Evolutionary conservation across 2,797 vertebrate species (phyloP).

Genomic region (Chromobotia macracanthus): DNA sequence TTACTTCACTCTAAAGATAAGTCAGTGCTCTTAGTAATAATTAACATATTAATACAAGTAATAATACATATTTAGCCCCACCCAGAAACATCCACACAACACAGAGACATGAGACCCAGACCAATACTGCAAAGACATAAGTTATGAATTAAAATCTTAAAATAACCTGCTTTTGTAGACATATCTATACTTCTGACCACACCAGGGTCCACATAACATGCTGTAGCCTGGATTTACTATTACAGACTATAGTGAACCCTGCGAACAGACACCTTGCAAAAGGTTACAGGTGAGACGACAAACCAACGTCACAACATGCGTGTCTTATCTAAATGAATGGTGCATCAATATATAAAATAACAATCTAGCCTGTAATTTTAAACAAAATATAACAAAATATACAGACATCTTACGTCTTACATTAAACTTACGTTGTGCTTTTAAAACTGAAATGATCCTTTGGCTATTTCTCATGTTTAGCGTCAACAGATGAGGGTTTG

Average conservation of each 20-base stretch:
- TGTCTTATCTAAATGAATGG: background rate
- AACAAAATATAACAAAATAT: too few relatives aligned
- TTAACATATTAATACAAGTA: too few relatives aligned
- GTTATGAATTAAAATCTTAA: background rate
- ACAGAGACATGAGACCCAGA: background rate
- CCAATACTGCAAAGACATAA: background rate
- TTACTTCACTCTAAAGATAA: background rate
- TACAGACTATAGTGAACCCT: background rate
- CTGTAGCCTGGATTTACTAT: background rate
- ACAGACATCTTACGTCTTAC: too few relatives aligned
- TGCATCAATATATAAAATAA: background rate
- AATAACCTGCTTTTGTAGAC: background rate
- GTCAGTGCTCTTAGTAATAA: background rate
- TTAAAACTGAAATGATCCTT: too few relatives aligned
- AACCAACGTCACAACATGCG: background rate
- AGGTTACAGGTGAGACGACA: conserved; percentile 32
- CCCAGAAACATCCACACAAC: conserved; percentile 22
- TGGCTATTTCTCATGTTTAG: background rate
- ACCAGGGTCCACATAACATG: background rate
- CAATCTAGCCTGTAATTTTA: background rate
- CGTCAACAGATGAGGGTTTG: background rate
- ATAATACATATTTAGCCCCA: conserved; percentile 35
- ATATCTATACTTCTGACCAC: background rate
- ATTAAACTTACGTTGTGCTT: too few relatives aligned
- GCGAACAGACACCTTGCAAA: background rate